These are phyloP conservation scores for Onychorhynchus coronatus DNA, from an alignment of 2,113 vertebrate species.

Conservation along the genomic window DNA sequence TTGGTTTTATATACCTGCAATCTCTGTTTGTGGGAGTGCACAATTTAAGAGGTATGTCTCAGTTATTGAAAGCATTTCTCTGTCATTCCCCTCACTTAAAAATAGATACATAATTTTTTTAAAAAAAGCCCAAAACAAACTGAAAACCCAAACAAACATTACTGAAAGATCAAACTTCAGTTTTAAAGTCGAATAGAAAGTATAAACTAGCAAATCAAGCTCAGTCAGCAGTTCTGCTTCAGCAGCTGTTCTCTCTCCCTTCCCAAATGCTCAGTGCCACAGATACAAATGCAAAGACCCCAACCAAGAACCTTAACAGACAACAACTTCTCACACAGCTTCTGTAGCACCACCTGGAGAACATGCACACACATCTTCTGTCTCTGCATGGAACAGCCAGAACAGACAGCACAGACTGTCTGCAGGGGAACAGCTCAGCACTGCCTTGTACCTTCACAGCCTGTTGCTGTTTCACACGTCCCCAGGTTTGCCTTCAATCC, in stretches of 20 bases:
- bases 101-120: neutral
- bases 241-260: neutral
- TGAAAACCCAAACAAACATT: neutral
- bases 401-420: accelerated
- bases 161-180: neutral
- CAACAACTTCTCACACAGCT: neutral
- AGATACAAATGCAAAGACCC: accelerated
- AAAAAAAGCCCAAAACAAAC: neutral
- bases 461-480: neutral
- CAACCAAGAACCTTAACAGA: neutral
- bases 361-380: accelerated
- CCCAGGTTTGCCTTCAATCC: neutral
- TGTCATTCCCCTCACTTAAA: neutral
- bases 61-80: neutral
- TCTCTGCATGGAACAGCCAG: accelerated
- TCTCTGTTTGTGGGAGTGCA: neutral
- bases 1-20: neutral
- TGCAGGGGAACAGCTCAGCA: neutral
- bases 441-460: neutral
- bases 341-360: neutral
- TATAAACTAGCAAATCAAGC: neutral
- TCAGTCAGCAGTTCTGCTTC: neutral
- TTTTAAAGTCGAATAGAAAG: neutral
- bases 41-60: neutral
- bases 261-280: neutral